Evolutionary conservation across 2,888 invertebrate species (phyloP).

Genomic region (Andrena praecox): DNA sequence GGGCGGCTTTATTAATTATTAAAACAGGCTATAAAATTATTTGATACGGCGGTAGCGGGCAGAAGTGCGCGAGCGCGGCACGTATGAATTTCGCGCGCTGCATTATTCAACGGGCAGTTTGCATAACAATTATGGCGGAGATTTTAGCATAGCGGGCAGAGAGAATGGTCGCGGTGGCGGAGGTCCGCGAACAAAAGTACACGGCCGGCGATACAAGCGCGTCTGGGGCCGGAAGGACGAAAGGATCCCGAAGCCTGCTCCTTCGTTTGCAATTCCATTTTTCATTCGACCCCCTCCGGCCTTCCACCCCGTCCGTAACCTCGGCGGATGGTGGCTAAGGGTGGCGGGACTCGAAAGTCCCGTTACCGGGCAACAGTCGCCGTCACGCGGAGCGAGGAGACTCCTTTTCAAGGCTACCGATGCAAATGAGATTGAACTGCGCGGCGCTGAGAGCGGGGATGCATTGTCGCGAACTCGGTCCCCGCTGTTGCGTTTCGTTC

Average conservation of each 20-base stretch:
- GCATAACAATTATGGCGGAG: slow-evolving; percentile 78
- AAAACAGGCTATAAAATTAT: slow-evolving; percentile 75
- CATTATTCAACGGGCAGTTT: slow-evolving; percentile 77
- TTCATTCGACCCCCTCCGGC: slow-evolving; percentile 41
- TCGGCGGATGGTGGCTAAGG: slow-evolving; percentile 15
- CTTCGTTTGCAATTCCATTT: slow-evolving; percentile 69
- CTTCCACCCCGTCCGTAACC: not conserved
- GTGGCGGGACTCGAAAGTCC: slow-evolving; percentile 30
- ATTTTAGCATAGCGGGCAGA: slow-evolving; percentile 73
- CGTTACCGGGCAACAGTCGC: slow-evolving; percentile 12
- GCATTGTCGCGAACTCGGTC: not conserved
- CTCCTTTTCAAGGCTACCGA: slow-evolving; percentile 47
- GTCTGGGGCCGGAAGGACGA: slow-evolving; percentile 57
- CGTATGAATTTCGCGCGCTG: slow-evolving; percentile 78
- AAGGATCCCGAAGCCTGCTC: slow-evolving; percentile 50
- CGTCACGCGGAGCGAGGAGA: slow-evolving; percentile 33
- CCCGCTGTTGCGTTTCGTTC: slow-evolving; percentile 39
- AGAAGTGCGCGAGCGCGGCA: slow-evolving; percentile 67
- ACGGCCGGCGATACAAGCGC: slow-evolving; percentile 44
- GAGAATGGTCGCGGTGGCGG: slow-evolving; percentile 12
- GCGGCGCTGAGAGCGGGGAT: not conserved
- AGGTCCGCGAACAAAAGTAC: slow-evolving; percentile 55
- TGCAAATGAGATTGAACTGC: slow-evolving; percentile 63
- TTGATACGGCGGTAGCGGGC: slow-evolving; percentile 59
- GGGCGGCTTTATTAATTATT: slow-evolving; percentile 72